Percentiles rank a stretch among this genome's conserved stretches.
These are phyloP conservation scores for Tetropium fuscum DNA, from an alignment of 2,888 invertebrate species.

Conservation along the genomic window DNA sequence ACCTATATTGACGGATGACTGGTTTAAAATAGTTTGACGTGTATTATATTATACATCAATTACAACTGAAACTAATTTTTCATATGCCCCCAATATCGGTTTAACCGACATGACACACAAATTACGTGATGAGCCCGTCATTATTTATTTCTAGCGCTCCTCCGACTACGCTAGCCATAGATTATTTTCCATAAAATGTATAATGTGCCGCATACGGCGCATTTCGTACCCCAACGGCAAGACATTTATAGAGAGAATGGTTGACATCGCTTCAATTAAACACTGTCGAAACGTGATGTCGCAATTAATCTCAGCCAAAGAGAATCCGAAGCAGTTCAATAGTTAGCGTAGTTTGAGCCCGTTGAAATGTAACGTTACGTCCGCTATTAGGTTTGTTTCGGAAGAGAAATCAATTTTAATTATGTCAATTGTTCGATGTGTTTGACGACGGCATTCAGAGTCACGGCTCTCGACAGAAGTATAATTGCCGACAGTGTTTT, in stretches of 20 bases:
- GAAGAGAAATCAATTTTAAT: constrained; percentile 25
- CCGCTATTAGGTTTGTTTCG: not conserved
- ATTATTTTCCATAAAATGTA: constrained; percentile 1
- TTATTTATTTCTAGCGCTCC: too few relatives aligned
- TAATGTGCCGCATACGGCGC: not conserved
- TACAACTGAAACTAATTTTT: too few relatives aligned
- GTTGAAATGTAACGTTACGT: constrained; percentile 4
- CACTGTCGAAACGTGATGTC: constrained; percentile 32
- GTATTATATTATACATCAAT: too few relatives aligned
- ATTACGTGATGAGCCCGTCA: too few relatives aligned
- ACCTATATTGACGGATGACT: too few relatives aligned
- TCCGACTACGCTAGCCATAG: not conserved
- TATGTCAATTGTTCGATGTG: constrained; percentile 16
- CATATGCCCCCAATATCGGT: too few relatives aligned
- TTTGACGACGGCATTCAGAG: constrained; percentile 2
- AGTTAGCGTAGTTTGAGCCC: constrained; percentile 13
- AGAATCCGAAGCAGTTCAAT: constrained; percentile 20
- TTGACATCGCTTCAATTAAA: constrained; percentile 33
- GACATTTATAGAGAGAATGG: constrained; percentile 11
- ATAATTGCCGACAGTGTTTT: constrained; percentile 1
- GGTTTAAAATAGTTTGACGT: too few relatives aligned
- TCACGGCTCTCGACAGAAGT: not conserved
- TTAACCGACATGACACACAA: too few relatives aligned
- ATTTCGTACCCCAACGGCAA: not conserved
- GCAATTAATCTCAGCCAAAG: constrained; percentile 37